phyloP scores from a whole-genome alignment of 1,140 invertebrate genomes.

The Olivierus martensii region DNA sequence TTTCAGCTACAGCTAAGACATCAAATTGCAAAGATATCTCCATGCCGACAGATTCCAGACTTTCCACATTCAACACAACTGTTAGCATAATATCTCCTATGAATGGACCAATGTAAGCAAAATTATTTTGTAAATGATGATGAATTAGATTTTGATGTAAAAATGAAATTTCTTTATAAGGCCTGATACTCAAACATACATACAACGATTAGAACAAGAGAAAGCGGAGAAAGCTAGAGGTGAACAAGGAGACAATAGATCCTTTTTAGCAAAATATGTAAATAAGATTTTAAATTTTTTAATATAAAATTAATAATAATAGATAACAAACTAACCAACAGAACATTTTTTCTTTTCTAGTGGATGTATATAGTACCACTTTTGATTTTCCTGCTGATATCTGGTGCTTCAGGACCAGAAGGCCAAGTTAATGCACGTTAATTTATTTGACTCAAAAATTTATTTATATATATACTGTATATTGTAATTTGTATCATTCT shows the following conservation, averaged over 20 bases:
- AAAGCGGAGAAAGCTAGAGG: slow-evolving; percentile 76
- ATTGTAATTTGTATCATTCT: not conserved
- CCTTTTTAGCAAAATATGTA: slow-evolving; percentile 95
- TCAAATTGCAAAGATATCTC: slow-evolving; percentile 11
- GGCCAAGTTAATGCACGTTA: slow-evolving; percentile 30
- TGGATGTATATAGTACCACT: slow-evolving; percentile 93
- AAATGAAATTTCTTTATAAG: slow-evolving; percentile 30
- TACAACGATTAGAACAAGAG: slow-evolving; percentile 81
- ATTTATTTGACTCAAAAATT: not conserved
- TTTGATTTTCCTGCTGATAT: slow-evolving; percentile 66
- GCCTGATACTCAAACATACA: slow-evolving; percentile 81
- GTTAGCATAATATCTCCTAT: slow-evolving; percentile 55
- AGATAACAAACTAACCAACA: not conserved
- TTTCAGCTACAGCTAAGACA: slow-evolving; percentile 37
- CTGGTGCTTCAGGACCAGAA: slow-evolving; percentile 66
- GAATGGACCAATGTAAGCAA: slow-evolving; percentile 52
- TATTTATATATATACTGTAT: not conserved
- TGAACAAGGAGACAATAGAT: slow-evolving; percentile 78
- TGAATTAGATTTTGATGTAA: not conserved
- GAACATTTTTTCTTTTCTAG: slow-evolving; percentile 42
- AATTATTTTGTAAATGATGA: not conserved
- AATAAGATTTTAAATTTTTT: slow-evolving; percentile 23
- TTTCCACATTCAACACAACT: slow-evolving; percentile 47
- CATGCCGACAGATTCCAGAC: slow-evolving; percentile 22
- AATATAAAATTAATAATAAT: not conserved